Conservation (phyloP, 2,888 invertebrate species). For the Coelogynopora nodosa region DNA sequence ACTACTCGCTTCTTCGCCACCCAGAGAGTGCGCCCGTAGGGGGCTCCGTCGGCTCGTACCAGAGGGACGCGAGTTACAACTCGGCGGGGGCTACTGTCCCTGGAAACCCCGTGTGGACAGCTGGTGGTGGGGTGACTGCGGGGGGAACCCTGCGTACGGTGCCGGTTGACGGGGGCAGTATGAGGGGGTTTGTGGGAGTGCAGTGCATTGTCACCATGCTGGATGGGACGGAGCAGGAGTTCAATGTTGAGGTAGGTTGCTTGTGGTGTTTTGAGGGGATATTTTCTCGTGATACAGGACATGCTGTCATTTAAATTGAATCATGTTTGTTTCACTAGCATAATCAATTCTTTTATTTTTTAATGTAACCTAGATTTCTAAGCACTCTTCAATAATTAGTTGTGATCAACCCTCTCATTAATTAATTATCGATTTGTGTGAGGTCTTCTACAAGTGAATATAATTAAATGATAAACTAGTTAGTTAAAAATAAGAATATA, state of each 20-base stretch:
- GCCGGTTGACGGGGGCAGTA: background rate
- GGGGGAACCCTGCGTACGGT: background rate
- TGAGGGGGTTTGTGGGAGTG: background rate
- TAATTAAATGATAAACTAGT: too few relatives aligned
- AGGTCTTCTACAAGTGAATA: too few relatives aligned
- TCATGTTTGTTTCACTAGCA: too few relatives aligned
- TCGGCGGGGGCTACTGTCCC: background rate
- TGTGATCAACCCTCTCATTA: too few relatives aligned
- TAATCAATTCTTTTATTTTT: too few relatives aligned
- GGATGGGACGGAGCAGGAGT: constrained; percentile 34
- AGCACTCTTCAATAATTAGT: too few relatives aligned
- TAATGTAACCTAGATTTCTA: too few relatives aligned
- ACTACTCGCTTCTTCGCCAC: background rate
- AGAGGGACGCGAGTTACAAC: background rate
- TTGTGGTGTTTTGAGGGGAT: too few relatives aligned
- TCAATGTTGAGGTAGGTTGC: constrained; percentile 37
- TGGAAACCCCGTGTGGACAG: background rate
- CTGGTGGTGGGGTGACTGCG: background rate
- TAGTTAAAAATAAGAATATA: too few relatives aligned
- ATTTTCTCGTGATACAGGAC: too few relatives aligned
- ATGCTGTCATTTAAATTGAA: too few relatives aligned
- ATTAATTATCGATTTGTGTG: too few relatives aligned
- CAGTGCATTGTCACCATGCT: constrained; percentile 40
- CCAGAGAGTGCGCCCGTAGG: background rate
- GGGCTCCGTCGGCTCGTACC: background rate